These are phyloP conservation scores for Tinamus guttatus DNA, from an alignment of 2,113 vertebrate species.

Conservation along the genomic window DNA sequence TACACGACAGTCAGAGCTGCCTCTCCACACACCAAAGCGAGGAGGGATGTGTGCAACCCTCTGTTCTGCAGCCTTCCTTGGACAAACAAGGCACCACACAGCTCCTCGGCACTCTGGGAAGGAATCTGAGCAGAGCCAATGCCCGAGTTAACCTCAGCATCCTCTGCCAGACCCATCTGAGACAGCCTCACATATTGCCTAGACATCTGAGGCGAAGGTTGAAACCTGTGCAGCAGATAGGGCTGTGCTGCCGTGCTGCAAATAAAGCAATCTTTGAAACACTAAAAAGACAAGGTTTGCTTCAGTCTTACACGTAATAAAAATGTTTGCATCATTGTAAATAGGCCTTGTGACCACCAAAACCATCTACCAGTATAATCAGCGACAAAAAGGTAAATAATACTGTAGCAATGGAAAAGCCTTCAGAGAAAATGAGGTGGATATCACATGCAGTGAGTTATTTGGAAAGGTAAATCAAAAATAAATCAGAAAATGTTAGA, in stretches of 20 bases:
- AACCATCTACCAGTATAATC: neutral
- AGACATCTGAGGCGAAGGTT: neutral
- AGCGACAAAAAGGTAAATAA: neutral
- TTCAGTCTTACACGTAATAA: neutral
- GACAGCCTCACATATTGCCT: neutral
- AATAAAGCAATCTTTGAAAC: conserved; percentile 18
- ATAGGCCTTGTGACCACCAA: neutral
- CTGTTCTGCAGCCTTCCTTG: neutral
- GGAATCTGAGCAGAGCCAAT: neutral
- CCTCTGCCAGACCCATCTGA: neutral
- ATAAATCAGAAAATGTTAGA: neutral
- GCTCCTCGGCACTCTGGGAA: neutral
- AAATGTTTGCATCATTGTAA: neutral
- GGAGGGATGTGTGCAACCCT: neutral
- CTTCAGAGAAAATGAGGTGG: neutral
- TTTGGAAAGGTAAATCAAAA: neutral
- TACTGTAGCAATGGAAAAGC: neutral
- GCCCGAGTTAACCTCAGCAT: neutral
- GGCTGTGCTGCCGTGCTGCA: neutral
- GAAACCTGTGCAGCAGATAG: neutral
- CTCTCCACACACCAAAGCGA: neutral
- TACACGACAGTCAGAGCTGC: neutral
- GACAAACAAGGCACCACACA: neutral
- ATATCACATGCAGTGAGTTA: neutral
- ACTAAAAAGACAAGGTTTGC: conserved; percentile 13